Evolutionary conservation across 2,113 vertebrate genomes (phyloP).

Genomic region (Pithys albifrons): DNA sequence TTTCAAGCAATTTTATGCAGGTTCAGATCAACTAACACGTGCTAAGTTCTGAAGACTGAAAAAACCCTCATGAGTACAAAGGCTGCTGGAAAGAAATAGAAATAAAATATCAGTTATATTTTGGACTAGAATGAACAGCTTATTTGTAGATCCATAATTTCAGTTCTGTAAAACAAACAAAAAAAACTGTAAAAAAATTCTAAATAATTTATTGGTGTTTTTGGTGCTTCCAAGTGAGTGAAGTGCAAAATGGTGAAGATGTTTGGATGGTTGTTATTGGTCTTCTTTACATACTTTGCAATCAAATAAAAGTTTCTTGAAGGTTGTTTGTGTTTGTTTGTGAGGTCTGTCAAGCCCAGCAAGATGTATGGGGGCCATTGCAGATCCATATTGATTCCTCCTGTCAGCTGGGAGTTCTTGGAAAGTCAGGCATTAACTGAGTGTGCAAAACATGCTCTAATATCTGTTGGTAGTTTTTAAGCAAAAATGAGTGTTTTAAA

Average conservation of each 20-base stretch:
- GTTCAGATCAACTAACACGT: neutral
- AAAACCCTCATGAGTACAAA: neutral
- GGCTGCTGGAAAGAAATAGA: neutral
- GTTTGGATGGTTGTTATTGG: neutral
- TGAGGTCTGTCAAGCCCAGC: neutral
- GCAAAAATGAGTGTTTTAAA: neutral
- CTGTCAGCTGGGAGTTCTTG: neutral
- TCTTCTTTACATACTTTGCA: neutral
- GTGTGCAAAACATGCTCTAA: neutral
- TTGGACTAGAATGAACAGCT: neutral
- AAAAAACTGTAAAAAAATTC: neutral
- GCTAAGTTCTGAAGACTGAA: neutral
- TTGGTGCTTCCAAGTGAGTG: neutral
- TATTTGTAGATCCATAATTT: neutral
- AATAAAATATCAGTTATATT: neutral
- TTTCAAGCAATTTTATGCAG: neutral
- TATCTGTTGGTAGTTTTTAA: neutral
- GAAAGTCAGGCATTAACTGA: conserved; percentile 5
- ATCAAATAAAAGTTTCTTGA: neutral
- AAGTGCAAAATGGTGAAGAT: neutral
- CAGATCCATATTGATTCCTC: conserved; percentile 15
- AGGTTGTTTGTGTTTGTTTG: conserved; percentile 9
- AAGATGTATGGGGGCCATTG: conserved; percentile 14
- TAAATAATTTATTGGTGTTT: neutral
- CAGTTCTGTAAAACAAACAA: neutral